These are phyloP conservation scores for Argyra leucocephala DNA, from an alignment of 2,888 invertebrate genomes.

Conservation along the genomic window DNA sequence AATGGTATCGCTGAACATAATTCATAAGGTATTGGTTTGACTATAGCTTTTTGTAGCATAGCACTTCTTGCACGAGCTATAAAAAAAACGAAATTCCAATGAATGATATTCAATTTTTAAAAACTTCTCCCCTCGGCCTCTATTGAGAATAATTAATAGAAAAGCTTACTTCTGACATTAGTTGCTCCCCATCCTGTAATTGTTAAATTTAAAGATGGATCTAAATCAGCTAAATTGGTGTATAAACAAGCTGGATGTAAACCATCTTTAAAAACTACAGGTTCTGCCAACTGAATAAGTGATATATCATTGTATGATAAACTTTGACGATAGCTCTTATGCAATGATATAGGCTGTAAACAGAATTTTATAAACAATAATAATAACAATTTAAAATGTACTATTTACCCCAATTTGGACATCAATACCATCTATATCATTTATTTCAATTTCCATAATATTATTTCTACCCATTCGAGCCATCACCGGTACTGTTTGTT, in stretches of 20 bases:
- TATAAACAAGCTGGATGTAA: constrained; percentile 28
- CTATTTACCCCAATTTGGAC: constrained; percentile 15
- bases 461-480: constrained; percentile 21
- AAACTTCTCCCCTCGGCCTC: no score
- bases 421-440: constrained; percentile 15
- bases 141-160: no score
- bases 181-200: constrained; percentile 29
- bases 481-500: constrained; percentile 12
- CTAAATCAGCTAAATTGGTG: constrained; percentile 22
- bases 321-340: constrained; percentile 1
- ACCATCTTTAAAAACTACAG: constrained; percentile 16
- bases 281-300: constrained; percentile 22
- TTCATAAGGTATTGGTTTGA: constrained; percentile 22
- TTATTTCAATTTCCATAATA: constrained; percentile 7
- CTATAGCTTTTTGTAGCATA: constrained; percentile 24
- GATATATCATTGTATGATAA: constrained; percentile 29
- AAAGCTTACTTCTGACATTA: constrained; percentile 19
- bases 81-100: constrained; percentile 7
- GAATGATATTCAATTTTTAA: no score
- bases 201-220: constrained; percentile 16
- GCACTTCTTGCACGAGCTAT: constrained; percentile 24
- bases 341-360: not conserved
- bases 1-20: constrained; percentile 24
- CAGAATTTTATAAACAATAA: not conserved
- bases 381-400: not conserved